phyloP scores from a whole-genome alignment of 1,140 invertebrate species.

The Camponotus pennsylvanicus region DNA sequence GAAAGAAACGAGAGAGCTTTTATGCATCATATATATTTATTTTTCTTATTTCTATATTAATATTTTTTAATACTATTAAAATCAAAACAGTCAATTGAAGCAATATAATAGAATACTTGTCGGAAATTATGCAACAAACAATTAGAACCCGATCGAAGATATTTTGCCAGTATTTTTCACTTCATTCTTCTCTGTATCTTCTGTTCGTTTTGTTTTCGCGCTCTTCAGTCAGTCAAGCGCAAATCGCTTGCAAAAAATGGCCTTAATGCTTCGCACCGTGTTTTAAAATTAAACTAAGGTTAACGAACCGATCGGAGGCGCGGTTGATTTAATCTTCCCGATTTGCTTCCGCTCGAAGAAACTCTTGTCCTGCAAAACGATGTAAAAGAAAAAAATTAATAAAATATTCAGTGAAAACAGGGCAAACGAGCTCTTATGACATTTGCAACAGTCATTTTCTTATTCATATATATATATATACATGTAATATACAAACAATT shows the following conservation, averaged over 20 bases:
- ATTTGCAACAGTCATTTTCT: neutral
- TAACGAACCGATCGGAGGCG: constrained; percentile 63
- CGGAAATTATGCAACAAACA: constrained; percentile 41
- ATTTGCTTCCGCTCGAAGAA: constrained; percentile 38
- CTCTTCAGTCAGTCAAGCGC: constrained; percentile 49
- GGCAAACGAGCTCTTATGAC: neutral
- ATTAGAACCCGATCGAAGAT: constrained; percentile 60
- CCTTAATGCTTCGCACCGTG: constrained; percentile 54
- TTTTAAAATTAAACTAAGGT: constrained; percentile 68
- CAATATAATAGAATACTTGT: neutral
- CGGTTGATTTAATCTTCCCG: constrained; percentile 55
- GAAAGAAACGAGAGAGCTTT: neutral
- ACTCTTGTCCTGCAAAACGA: constrained; percentile 26
- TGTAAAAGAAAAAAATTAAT: constrained; percentile 20
- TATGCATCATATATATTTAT: neutral
- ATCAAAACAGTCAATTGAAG: neutral
- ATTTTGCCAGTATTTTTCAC: constrained; percentile 61
- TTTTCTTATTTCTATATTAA: neutral
- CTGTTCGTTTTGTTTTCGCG: constrained; percentile 58
- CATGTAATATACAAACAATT: neutral
- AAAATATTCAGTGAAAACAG: constrained; percentile 25
- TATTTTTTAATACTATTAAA: constrained; percentile 21
- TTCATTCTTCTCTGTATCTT: constrained; percentile 43
- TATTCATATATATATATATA: no score
- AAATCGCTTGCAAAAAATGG: constrained; percentile 64